Conservation (phyloP, 2,888 invertebrate genomes). For the Protonemura montana region DNA sequence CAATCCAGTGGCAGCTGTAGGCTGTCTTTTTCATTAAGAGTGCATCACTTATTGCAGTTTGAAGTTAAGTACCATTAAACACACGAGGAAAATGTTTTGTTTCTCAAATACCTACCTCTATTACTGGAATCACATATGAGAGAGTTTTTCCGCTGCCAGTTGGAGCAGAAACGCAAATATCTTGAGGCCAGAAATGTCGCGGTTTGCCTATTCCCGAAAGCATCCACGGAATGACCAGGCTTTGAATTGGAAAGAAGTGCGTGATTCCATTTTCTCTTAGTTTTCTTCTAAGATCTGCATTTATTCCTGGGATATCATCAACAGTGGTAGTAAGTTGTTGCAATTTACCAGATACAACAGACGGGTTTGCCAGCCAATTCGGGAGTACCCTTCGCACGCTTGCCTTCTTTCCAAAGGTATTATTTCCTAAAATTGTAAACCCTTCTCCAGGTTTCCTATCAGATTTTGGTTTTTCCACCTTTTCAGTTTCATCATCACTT, state of each 20-base stretch:
- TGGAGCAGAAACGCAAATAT: constrained; percentile 95
- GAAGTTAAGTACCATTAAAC: too few relatives aligned
- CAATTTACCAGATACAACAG: constrained; percentile 77
- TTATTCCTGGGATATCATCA: constrained; percentile 69
- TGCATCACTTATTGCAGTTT: too few relatives aligned
- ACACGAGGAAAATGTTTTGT: background rate
- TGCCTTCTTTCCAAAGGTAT: constrained; percentile 60
- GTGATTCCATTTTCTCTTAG: constrained; percentile 75
- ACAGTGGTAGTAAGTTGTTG: constrained; percentile 64
- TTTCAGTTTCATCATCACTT: background rate
- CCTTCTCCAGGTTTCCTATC: constrained; percentile 55
- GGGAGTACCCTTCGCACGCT: constrained; percentile 80
- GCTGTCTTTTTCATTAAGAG: too few relatives aligned
- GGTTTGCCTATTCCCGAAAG: constrained; percentile 68
- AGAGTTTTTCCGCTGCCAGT: constrained; percentile 98
- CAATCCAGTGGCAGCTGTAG: too few relatives aligned
- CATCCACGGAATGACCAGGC: constrained; percentile 78
- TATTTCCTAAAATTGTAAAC: constrained; percentile 74
- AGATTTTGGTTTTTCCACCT: background rate
- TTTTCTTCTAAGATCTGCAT: constrained; percentile 67
- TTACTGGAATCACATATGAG: constrained; percentile 89
- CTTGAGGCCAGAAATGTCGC: constrained; percentile 76
- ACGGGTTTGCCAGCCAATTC: constrained; percentile 85
- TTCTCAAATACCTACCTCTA: constrained; percentile 67
- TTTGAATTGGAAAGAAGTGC: constrained; percentile 87